Evolutionary conservation across 2,797 vertebrate species (phyloP), one percentile per base, ranked within the genome.

Genomic region (Eutrigla gurnardus): DNA sequence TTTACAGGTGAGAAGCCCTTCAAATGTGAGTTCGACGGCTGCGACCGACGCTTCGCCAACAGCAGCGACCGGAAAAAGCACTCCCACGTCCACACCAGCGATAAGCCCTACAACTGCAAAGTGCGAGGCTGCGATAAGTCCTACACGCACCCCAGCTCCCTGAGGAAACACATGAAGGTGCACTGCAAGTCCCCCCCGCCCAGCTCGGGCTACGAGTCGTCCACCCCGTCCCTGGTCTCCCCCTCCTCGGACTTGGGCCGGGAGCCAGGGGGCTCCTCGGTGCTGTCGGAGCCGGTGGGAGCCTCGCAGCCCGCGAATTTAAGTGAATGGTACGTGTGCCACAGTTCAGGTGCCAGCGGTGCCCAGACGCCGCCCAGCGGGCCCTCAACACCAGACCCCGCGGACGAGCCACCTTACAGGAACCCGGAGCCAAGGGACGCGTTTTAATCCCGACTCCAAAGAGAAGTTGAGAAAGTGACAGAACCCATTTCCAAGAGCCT

Each of bases 51-150:
- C 85, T 99, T 99, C 90, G 98, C 98, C 93, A 99, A 99, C 95
- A 99, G 98, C 95, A 99, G 98, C 84, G 98, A 99, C 96, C 94
- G 97, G 90, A 99, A 99, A 92, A 99, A 99, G 91, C 98, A 99
- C 88, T 98, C 97, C 11, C 98, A 99, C 90, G 98, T 99, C 86
- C 98, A 99, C 94, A 99, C 98, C 81, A 97, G 97, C 90, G 97
- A 99, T 93, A 99, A 99, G 88, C 98, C 98, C n/a, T 99, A 99
- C 93, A 97, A 97, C 94, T 99, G 98, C 94, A 99, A 99, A 96
- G 97, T 99, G 92, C 94, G 97, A 92, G 98, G 98, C 92, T 99
- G 98, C 88, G 97, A 98, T 93, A 99, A 99, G 92, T 99, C 97
- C 75, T 99, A 99, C 95, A 99, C 98, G 40, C 98, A 99, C 93